Evolutionary conservation across 2,113 vertebrate genomes (phyloP).

Genomic region (Lycaon pictus): DNA sequence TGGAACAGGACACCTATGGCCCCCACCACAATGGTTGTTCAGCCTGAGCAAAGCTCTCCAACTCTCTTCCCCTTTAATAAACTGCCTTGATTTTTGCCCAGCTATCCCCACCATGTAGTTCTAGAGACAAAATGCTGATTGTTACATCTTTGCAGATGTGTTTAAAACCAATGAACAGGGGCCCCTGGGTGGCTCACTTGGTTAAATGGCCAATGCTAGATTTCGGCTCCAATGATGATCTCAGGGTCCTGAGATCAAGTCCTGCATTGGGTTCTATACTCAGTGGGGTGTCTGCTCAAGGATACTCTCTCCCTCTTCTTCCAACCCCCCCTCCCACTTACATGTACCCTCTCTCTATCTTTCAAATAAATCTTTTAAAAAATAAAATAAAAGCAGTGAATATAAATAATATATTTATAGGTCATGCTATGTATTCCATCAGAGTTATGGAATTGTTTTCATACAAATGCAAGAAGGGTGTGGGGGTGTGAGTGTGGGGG

Average conservation of each 20-base stretch:
- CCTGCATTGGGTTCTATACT: background rate
- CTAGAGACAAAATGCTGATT: background rate
- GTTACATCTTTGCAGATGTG: background rate
- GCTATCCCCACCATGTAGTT: background rate
- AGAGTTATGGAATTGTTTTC: constrained; percentile 15
- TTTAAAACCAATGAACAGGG: background rate
- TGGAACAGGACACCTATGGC: background rate
- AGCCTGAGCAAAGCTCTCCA: background rate
- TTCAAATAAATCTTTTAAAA: background rate
- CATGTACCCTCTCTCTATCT: background rate
- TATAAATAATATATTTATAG: background rate
- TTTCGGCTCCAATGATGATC: background rate
- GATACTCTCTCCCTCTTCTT: background rate
- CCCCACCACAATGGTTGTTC: background rate
- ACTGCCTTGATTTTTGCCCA: background rate
- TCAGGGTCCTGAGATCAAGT: background rate
- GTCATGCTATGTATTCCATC: background rate
- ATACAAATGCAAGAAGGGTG: background rate
- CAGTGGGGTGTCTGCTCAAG: background rate
- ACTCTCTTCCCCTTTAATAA: background rate
- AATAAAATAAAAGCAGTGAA: background rate
- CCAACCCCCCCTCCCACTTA: background rate
- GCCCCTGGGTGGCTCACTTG: background rate
- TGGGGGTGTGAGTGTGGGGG: background rate
- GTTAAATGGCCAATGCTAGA: background rate